These are phyloP conservation scores for Gallinago paraguaiae DNA, from an alignment of 2,113 vertebrate genomes.

Conservation along the genomic window DNA sequence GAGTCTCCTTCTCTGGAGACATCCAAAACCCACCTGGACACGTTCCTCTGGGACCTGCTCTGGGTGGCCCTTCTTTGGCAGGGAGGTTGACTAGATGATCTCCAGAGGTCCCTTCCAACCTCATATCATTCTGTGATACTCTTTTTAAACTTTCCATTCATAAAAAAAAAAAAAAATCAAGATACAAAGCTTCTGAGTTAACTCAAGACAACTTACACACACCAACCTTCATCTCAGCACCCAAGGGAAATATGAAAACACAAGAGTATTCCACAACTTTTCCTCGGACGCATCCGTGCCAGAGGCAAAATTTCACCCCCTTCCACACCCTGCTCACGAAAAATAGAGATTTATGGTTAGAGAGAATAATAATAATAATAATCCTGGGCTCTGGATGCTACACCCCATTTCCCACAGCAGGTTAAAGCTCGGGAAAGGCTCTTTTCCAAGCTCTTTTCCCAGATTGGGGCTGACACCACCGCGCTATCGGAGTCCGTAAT, in stretches of 20 bases:
- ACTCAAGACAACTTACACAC: accelerated
- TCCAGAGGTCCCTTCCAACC: no score
- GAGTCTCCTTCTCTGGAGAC: no score
- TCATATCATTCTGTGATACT: no score
- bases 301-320: neutral
- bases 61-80: no score
- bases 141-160: no score
- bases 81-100: no score
- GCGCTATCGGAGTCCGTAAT: neutral
- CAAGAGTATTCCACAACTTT: neutral
- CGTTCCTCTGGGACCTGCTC: no score
- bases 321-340: accelerated
- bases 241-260: accelerated
- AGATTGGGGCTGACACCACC: neutral
- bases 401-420: accelerated
- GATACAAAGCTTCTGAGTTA: neutral
- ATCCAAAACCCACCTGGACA: no score
- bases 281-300: accelerated
- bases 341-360: no score
- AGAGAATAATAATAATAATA: neutral
- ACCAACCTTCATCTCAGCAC: neutral
- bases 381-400: neutral
- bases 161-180: neutral
- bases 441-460: neutral
- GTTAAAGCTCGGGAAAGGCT: neutral